phyloP scores from a whole-genome alignment of 2,113 vertebrate genomes.

The Galemys pyrenaicus region DNA sequence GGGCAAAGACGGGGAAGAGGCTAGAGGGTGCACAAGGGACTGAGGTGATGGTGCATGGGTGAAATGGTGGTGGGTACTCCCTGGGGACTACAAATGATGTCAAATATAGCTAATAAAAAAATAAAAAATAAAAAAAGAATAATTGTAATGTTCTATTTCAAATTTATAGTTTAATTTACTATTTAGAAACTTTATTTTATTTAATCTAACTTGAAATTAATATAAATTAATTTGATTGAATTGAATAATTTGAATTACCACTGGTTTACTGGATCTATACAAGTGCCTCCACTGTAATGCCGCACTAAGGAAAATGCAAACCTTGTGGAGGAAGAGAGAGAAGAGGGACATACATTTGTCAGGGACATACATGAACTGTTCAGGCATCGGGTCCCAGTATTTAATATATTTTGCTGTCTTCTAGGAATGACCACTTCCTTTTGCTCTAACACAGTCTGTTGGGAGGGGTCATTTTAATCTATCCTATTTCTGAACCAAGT shows the following conservation, averaged over 20 bases:
- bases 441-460: background rate
- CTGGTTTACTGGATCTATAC: background rate
- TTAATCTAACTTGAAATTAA: background rate
- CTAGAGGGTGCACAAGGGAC: too few species aligned
- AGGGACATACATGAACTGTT: background rate
- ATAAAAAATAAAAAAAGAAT: too few species aligned
- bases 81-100: too few species aligned
- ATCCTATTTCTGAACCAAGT: constrained; percentile 43
- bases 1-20: too few species aligned
- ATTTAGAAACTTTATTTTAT: too few species aligned
- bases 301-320: too few species aligned
- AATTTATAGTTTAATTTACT: background rate
- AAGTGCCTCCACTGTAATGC: background rate
- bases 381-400: background rate
- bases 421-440: constrained; percentile 8
- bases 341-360: background rate
- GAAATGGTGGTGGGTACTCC: too few species aligned
- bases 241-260: background rate
- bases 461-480: constrained; percentile 46
- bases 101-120: too few species aligned
- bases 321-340: too few species aligned
- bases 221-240: background rate
- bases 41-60: too few species aligned
- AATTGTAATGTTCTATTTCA: background rate
- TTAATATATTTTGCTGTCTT: background rate